A percentile compares a stretch with the other conserved stretches of the same genome.
phyloP scores from a whole-genome alignment of 2,797 vertebrate species.

The Hapalemur alaotrensis region DNA sequence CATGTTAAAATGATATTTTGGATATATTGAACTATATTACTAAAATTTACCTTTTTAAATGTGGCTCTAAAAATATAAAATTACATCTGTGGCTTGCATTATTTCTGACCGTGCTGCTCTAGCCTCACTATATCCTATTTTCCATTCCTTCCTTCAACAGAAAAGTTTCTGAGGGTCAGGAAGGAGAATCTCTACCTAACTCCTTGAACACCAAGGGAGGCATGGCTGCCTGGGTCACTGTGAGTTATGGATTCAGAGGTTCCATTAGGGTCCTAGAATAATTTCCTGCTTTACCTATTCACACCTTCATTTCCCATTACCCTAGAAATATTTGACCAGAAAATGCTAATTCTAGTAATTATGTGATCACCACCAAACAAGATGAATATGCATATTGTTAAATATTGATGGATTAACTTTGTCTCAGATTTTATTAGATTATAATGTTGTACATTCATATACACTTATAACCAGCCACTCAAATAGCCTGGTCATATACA shows the following conservation, averaged over 20 bases:
- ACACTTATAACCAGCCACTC: neutral
- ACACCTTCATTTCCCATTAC: neutral
- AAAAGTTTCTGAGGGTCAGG: conserved; percentile 52
- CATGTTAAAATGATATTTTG: conserved; percentile 37
- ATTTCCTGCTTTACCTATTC: conserved; percentile 26
- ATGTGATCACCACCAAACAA: neutral
- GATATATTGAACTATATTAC: neutral
- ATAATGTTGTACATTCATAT: neutral
- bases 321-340: conserved; percentile 6
- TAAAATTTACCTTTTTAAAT: conserved; percentile 23
- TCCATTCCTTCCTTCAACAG: conserved; percentile 49
- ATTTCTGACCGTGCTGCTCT: neutral
- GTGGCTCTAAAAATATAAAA: conserved; percentile 21
- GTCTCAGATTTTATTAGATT: conserved; percentile 34
- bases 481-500: neutral
- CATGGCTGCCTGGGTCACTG: conserved; percentile 37
- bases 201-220: conserved; percentile 44
- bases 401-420: conserved; percentile 38
- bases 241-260: conserved; percentile 57
- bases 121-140: neutral
- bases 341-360: conserved; percentile 30
- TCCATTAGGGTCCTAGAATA: conserved; percentile 40
- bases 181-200: conserved; percentile 57
- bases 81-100: neutral
- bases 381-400: conserved; percentile 35